phyloP scores from a whole-genome alignment of 2,888 invertebrate species.

The Drosophila demipolita region DNA sequence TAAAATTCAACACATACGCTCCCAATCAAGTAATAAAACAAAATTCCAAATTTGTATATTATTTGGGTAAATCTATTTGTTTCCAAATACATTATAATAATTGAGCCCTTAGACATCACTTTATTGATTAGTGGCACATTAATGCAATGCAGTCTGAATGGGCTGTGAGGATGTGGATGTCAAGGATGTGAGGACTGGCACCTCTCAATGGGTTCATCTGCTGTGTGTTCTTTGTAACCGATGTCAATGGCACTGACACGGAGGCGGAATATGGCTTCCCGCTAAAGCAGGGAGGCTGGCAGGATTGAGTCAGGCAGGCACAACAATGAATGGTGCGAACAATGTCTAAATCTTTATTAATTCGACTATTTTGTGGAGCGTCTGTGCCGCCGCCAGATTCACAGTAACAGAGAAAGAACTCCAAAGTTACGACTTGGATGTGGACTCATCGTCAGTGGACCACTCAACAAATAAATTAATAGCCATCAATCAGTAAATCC shows the following conservation, averaged over 20 bases:
- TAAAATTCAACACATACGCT: not conserved
- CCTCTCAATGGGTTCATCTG: slow-evolving; percentile 53
- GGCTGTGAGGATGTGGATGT: slow-evolving; percentile 3
- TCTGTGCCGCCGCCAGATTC: slow-evolving; percentile 36
- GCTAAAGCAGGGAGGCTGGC: not conserved
- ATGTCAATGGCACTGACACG: slow-evolving; percentile 54
- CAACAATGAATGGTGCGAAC: slow-evolving; percentile 73
- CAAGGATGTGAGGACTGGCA: slow-evolving; percentile 32
- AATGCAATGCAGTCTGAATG: slow-evolving; percentile 38
- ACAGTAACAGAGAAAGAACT: not conserved
- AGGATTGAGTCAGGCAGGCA: slow-evolving; percentile 2
- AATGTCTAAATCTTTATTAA: slow-evolving; percentile 81
- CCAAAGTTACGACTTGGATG: not conserved
- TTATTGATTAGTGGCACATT: slow-evolving; percentile 47
- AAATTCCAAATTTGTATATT: not conserved
- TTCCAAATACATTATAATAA: not conserved
- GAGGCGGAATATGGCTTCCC: slow-evolving; percentile 63
- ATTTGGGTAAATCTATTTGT: not conserved
- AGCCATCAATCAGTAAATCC: slow-evolving; percentile 82
- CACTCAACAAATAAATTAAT: slow-evolving; percentile 80
- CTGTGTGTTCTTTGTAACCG: slow-evolving; percentile 49
- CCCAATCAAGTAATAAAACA: not conserved
- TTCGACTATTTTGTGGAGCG: slow-evolving; percentile 74
- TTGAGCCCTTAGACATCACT: slow-evolving; percentile 5
- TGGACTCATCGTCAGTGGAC: slow-evolving; percentile 31